Conservation (phyloP, 2,888 invertebrate species). For the Hirtodrosophila alboralis region DNA sequence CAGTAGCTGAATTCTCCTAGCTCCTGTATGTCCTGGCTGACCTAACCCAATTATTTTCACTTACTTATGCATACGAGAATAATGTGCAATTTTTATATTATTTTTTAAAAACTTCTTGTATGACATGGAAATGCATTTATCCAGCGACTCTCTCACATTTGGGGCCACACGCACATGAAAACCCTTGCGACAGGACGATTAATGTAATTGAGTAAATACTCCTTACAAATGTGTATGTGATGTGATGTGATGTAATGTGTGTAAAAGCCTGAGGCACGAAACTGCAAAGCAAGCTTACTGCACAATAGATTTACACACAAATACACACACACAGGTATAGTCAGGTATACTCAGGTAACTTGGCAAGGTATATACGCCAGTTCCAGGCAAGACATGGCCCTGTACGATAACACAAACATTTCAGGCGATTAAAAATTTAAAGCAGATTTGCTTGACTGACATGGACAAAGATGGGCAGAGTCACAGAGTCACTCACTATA, state of each 20-base stretch:
- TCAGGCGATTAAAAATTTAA: constrained; percentile 61
- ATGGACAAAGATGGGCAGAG: constrained; percentile 4
- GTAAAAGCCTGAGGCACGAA: constrained; percentile 35
- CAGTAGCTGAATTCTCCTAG: background rate
- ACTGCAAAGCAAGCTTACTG: constrained; percentile 25
- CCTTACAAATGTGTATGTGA: background rate
- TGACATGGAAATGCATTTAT: constrained; percentile 50
- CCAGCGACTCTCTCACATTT: constrained; percentile 13
- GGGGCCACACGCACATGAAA: constrained; percentile 34
- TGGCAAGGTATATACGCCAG: constrained; percentile 21
- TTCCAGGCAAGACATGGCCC: constrained; percentile 30
- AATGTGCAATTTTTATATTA: constrained; percentile 28
- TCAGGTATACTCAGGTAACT: constrained; percentile 4
- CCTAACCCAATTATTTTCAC: constrained; percentile 25
- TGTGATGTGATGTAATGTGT: constrained; percentile 33
- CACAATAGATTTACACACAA: constrained; percentile 40
- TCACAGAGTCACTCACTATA: background rate
- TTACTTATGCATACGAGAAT: constrained; percentile 12
- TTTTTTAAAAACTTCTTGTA: constrained; percentile 9
- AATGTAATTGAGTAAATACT: constrained; percentile 53
- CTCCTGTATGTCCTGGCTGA: constrained; percentile 14
- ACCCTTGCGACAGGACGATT: constrained; percentile 39
- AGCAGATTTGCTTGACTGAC: constrained; percentile 50
- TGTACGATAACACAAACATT: constrained; percentile 56
- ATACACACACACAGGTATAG: constrained; percentile 9